Evolutionary conservation across 1,140 invertebrate genomes (phyloP).

Genomic region (Euglossa dilemma): DNA sequence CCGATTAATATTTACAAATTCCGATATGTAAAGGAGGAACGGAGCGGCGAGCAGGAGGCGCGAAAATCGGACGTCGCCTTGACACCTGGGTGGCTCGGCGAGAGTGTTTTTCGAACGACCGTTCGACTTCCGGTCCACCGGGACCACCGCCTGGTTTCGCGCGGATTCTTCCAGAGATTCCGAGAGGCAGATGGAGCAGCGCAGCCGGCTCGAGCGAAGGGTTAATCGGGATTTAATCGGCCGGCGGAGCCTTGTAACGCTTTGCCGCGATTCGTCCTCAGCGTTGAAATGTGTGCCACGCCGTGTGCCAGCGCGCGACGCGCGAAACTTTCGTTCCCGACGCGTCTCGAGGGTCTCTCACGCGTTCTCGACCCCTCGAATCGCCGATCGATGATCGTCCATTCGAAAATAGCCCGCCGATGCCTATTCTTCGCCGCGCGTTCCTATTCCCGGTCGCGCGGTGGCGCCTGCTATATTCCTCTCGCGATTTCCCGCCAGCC

Average conservation of each 20-base stretch:
- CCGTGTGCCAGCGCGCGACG: conserved; percentile 38
- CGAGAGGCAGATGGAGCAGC: neutral
- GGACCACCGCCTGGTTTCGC: too few species aligned
- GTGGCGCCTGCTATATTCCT: conserved; percentile 40
- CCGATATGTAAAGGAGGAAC: neutral
- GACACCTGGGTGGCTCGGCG: neutral
- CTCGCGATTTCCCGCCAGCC: neutral
- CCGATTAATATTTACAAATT: conserved; percentile 12
- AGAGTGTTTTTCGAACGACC: neutral
- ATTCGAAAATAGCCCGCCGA: conserved; percentile 54
- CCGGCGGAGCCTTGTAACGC: conserved; percentile 60
- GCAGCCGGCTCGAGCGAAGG: conserved; percentile 15
- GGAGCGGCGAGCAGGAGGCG: too few species aligned
- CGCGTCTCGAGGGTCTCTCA: conserved; percentile 56
- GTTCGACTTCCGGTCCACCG: too few species aligned
- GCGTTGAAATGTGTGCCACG: conserved; percentile 63
- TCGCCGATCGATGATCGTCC: conserved; percentile 61
- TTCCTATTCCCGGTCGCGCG: conserved; percentile 54
- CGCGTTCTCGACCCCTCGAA: conserved; percentile 52
- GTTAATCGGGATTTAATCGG: conserved; percentile 51
- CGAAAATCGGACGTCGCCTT: neutral
- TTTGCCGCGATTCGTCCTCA: conserved; percentile 56
- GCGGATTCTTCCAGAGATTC: too few species aligned
- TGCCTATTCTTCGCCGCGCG: conserved; percentile 53
- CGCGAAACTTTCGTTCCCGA: conserved; percentile 61